Percentiles rank a stretch among this genome's conserved stretches.
Evolutionary conservation across 2,888 invertebrate species (phyloP).

Genomic region (Suillia variegata): DNA sequence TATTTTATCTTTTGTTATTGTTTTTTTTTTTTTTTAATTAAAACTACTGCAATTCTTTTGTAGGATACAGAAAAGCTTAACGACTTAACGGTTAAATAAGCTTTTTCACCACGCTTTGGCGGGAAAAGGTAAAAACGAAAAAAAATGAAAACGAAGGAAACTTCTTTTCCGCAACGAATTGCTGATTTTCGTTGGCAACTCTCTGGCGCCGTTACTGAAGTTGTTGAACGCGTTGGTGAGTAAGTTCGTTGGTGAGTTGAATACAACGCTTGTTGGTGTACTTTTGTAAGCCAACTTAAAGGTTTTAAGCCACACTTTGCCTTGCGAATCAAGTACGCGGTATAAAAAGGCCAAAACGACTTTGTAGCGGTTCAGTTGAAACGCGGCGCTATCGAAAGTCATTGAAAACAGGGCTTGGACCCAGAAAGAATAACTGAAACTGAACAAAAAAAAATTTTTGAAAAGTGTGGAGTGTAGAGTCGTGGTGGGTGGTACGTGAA

Average conservation of each 20-base stretch:
- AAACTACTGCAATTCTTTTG: slow-evolving; percentile 2
- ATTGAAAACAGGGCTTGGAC: slow-evolving; percentile 27
- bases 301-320: background rate
- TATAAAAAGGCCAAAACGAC: slow-evolving; percentile 54
- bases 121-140: too few species aligned
- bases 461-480: slow-evolving; percentile 25
- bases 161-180: background rate
- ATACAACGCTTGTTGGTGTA: background rate
- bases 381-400: slow-evolving; percentile 41
- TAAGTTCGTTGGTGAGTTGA: background rate
- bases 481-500: slow-evolving; percentile 1
- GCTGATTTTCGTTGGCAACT: too few species aligned
- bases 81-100: background rate
- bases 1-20: too few species aligned
- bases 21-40: too few species aligned
- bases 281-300: background rate
- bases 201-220: too few species aligned
- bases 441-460: slow-evolving; percentile 36
- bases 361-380: slow-evolving; percentile 53
- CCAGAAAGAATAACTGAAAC: slow-evolving; percentile 25
- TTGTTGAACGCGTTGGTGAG: background rate
- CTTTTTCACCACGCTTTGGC: background rate
- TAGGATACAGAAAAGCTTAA: background rate
- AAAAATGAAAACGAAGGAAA: too few species aligned
- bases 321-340: slow-evolving; percentile 34